Base-by-base conservation (phyloP, 92 coral and sea anemone genomes). In the Plumapathes pennacea region DNA sequence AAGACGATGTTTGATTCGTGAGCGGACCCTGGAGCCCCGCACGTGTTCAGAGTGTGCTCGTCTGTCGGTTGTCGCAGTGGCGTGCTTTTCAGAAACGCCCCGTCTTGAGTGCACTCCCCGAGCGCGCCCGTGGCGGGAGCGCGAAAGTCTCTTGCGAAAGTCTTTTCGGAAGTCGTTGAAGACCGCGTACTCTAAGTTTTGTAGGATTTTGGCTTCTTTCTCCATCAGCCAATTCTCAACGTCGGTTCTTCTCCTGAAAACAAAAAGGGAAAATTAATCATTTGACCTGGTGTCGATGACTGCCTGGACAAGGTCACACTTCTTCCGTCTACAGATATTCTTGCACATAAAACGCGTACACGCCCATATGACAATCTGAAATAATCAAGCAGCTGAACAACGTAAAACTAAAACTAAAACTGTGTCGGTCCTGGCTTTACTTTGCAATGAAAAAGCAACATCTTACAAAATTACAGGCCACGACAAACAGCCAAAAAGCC, bases 81-180 rank as follows among this genome's bases (percentile, higher is more conserved):
- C 39, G 10, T 48, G 40, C 11, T 19, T 9, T 6, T 25, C 34
- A 27, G 50, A 1, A 1, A 65, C 53, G 28, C 75, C 68, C 15
- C 68, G 38, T 3, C 78, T 49, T 12, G 72, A 54, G 17, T 62
- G 64, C 41, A 41, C 54, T 46, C 47, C 13, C 2, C 34, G 37
- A 46, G 64, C 52, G 5, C 67, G 67, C 21, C 77, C 42, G 28
- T 71, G 80, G 21, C 88, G 81, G 22, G 74, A 84, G 28, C 78
- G 72, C 4, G 88, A 80, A 19, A 92, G 67, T 57, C 77, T 92
- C 56, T 84, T 80, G 4, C 80, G 85, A 7, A 92, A 89, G 36
- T 82, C 98, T 69, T 84, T 85, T 11, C 98, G 85, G 56, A 92
- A 92, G 63, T 92, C 98, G 67, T 92, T 92, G 68, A 84, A 92